phyloP scores from a whole-genome alignment of 2,113 vertebrate species.

The Macroglossus sobrinus region DNA sequence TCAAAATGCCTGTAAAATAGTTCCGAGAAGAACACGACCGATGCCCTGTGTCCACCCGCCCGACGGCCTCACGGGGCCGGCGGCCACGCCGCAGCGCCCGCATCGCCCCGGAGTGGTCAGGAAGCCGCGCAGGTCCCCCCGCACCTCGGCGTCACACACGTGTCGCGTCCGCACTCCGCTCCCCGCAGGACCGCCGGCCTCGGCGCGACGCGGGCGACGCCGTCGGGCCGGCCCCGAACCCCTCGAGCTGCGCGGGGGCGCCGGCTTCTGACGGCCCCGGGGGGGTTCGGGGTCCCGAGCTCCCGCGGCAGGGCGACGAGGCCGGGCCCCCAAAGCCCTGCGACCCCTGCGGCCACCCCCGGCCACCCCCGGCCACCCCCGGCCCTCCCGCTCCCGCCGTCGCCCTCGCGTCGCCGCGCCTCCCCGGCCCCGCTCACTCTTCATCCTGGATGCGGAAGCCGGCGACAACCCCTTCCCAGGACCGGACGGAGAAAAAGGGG shows the following conservation, averaged over 20 bases:
- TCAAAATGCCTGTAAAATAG: background rate
- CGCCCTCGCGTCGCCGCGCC: background rate
- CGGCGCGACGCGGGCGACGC: background rate
- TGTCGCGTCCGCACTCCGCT: background rate
- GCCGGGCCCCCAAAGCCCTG: background rate
- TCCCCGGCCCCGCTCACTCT: conserved; percentile 73
- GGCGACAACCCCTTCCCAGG: background rate
- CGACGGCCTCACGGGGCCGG: background rate
- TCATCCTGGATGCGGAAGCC: conserved; percentile 55
- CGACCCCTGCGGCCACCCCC: rapidly evolving
- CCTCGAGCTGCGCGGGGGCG: background rate
- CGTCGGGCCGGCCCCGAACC: background rate
- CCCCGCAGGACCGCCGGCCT: background rate
- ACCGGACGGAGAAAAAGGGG: background rate
- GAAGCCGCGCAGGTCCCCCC: background rate
- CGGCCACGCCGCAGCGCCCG: background rate
- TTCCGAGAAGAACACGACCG: background rate
- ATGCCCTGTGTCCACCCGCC: background rate
- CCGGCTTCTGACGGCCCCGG: background rate
- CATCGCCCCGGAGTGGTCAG: background rate
- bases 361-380: background rate
- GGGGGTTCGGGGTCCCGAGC: rapidly evolving
- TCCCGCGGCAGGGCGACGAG: background rate
- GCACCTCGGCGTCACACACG: background rate
- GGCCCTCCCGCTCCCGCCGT: rapidly evolving